phyloP scores from a whole-genome alignment of 1,140 invertebrate genomes.

The Orchesella cincta region DNA sequence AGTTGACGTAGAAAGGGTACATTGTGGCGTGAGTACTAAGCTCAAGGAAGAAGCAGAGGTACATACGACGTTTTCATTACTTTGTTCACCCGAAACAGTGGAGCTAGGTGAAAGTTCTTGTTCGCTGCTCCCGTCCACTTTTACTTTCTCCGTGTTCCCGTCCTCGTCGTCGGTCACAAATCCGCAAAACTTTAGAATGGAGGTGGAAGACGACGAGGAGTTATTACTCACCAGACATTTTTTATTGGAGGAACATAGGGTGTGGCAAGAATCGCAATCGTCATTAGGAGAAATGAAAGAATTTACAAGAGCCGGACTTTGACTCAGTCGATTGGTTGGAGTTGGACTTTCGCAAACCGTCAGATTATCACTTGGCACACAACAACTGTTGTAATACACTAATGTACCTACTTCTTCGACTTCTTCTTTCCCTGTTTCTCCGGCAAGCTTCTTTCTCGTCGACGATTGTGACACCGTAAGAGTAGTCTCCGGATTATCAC shows the following conservation, averaged over 20 bases:
- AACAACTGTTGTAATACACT: not conserved
- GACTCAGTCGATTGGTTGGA: not conserved
- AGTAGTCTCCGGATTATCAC: not conserved
- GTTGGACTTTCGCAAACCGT: not conserved
- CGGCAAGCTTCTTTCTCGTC: not conserved
- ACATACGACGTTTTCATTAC: not conserved
- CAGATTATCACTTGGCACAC: conserved; percentile 6
- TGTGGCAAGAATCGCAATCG: conserved; percentile 12
- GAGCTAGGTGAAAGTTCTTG: not conserved
- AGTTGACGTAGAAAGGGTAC: not conserved
- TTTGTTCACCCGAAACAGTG: not conserved
- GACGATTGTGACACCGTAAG: not conserved
- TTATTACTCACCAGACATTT: too few species aligned
- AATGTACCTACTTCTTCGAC: not conserved
- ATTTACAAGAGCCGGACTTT: not conserved
- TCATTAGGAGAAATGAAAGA: conserved; percentile 14
- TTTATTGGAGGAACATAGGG: not conserved
- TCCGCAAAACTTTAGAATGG: too few species aligned
- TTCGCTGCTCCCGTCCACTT: not conserved
- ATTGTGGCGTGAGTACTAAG: not conserved
- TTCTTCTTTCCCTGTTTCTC: not conserved
- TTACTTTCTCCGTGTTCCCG: not conserved
- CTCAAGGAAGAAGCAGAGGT: not conserved
- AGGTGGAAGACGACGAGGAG: too few species aligned
- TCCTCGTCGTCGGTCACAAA: not conserved